Conservation (phyloP, 2,113 vertebrate species). For the Tychaedon coryphoeus region DNA sequence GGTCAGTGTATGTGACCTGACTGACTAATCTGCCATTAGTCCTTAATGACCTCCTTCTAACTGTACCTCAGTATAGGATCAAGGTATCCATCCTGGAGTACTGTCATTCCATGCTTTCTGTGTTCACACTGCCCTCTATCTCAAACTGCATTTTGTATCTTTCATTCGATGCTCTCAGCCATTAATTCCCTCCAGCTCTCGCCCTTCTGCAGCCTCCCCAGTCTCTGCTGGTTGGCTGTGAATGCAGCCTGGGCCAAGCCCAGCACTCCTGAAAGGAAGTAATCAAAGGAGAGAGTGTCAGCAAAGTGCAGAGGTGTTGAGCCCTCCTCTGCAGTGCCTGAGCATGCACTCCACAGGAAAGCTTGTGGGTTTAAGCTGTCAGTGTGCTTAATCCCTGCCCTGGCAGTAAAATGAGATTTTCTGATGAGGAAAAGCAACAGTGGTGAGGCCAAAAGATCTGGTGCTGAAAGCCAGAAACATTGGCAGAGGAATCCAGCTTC, state of each 20-base stretch:
- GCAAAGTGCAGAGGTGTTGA: neutral
- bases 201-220: rapidly evolving
- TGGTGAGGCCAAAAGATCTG: neutral
- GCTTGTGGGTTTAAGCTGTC: neutral
- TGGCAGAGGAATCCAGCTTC: neutral
- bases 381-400: neutral
- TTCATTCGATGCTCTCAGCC: rapidly evolving
- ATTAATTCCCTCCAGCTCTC: neutral
- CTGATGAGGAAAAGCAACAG: neutral
- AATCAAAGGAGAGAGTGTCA: neutral
- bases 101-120: neutral
- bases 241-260: neutral
- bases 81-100: neutral
- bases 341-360: neutral
- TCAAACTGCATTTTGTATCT: neutral
- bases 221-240: neutral
- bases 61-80: neutral
- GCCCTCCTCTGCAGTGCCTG: neutral
- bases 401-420: neutral
- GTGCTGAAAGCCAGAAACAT: neutral
- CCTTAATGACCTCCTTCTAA: neutral
- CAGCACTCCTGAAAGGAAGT: neutral
- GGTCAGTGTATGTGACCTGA: neutral
- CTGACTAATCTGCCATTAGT: neutral
- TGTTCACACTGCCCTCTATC: neutral